Evolutionary conservation across 2,113 vertebrate genomes (phyloP).

Genomic region (Corydoras sp.): DNA sequence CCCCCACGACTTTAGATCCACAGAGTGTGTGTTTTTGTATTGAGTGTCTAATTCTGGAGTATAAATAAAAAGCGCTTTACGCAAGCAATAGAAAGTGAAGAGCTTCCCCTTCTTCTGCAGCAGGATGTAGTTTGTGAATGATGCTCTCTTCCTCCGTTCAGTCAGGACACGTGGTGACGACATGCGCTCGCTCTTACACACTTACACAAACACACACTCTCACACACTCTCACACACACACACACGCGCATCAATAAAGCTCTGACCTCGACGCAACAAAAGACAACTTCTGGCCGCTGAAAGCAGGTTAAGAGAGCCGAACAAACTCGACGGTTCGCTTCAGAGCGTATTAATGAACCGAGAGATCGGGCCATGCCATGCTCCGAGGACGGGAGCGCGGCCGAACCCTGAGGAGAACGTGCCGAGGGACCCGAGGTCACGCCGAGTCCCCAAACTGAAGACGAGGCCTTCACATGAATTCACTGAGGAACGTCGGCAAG

Average conservation of each 20-base stretch:
- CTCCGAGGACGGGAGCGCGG: constrained; percentile 26
- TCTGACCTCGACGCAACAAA: too few species aligned
- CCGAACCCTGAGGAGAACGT: not conserved
- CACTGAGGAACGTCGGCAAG: too few species aligned
- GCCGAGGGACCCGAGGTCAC: too few species aligned
- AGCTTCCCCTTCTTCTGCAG: too few species aligned
- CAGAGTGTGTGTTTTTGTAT: too few species aligned
- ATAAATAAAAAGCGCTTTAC: too few species aligned
- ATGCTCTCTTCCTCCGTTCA: not conserved
- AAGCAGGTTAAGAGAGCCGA: not conserved
- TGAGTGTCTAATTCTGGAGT: too few species aligned
- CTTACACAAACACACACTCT: not conserved
- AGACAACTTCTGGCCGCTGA: too few species aligned
- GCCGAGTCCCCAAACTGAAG: too few species aligned
- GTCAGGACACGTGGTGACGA: not conserved
- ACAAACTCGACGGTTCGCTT: not conserved
- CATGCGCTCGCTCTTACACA: not conserved
- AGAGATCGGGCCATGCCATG: constrained; percentile 40
- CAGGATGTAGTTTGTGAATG: not conserved
- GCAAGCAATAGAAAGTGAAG: not conserved
- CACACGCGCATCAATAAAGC: not conserved
- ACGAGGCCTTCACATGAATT: too few species aligned
- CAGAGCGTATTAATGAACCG: not conserved
- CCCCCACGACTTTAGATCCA: too few species aligned
- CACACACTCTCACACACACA: constrained; percentile 11